Percentiles rank a stretch among this genome's conserved stretches.
Evolutionary conservation across 35 echinoderm and acorn worm species (phyloP).

Genomic region (Ophiothrix spiculata): DNA sequence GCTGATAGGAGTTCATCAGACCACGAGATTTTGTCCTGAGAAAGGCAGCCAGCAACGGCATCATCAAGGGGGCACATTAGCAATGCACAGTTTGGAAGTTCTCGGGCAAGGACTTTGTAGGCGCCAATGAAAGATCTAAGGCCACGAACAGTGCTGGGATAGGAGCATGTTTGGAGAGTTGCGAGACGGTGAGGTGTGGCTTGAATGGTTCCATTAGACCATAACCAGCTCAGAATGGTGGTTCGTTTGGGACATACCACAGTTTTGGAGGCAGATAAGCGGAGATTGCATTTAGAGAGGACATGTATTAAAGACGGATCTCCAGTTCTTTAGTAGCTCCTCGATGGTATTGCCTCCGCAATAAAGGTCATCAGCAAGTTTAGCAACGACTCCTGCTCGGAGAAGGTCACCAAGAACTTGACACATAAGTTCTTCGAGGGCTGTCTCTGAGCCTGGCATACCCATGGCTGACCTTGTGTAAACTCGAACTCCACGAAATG

Average conservation of each 20-base stretch:
- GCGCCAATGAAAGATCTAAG: slow-evolving; percentile 58
- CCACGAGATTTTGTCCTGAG: no score
- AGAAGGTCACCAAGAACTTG: slow-evolving; percentile 49
- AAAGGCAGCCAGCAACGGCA: no score
- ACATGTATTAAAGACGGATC: slow-evolving; percentile 1
- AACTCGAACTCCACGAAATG: slow-evolving; percentile 33
- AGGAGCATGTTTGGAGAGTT: slow-evolving; percentile 16
- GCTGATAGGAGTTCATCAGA: no score
- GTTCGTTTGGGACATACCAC: not conserved
- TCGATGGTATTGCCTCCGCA: slow-evolving; percentile 36
- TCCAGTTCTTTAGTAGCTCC: slow-evolving; percentile 24
- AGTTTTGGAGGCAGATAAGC: slow-evolving; percentile 45
- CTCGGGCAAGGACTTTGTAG: slow-evolving; percentile 57
- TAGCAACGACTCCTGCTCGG: slow-evolving; percentile 26
- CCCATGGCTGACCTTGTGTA: slow-evolving; percentile 49
- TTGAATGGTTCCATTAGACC: no score
- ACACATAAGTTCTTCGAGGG: slow-evolving; percentile 27
- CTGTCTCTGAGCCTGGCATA: slow-evolving; percentile 46
- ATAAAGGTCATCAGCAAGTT: slow-evolving; percentile 50
- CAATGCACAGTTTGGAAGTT: no score
- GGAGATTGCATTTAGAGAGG: slow-evolving; percentile 15
- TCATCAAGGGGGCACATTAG: no score
- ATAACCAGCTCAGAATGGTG: slow-evolving; percentile 43
- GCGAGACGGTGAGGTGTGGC: slow-evolving; percentile 39
- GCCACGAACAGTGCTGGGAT: slow-evolving; percentile 27